phyloP scores from a whole-genome alignment of 2,888 invertebrate genomes.

The Lymantria monacha region DNA sequence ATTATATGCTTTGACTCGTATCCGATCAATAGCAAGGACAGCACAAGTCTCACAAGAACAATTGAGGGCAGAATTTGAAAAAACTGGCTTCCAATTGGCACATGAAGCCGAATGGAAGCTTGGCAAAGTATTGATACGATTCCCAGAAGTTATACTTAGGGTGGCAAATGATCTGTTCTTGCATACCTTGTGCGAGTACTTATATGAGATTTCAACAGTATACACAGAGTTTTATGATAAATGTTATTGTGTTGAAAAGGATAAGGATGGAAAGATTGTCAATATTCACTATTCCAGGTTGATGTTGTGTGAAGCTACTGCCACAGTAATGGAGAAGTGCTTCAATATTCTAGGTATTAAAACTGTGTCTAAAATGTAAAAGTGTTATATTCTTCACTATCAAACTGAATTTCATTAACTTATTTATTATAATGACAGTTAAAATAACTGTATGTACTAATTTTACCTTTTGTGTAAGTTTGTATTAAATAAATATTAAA shows the following conservation, averaged over 20 bases:
- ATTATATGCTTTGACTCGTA: slow-evolving; percentile 96
- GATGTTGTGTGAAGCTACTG: slow-evolving; percentile 95
- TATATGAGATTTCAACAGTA: slow-evolving; percentile 95
- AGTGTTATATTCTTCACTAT: neutral
- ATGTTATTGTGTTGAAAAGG: slow-evolving; percentile 98
- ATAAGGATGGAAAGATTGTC: slow-evolving; percentile 89
- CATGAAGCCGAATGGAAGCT: slow-evolving; percentile 98
- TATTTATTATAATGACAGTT: neutral
- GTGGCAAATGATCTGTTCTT: slow-evolving; percentile 91
- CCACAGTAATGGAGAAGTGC: slow-evolving; percentile 91
- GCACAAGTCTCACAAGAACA: slow-evolving; percentile 86
- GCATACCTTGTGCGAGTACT: slow-evolving; percentile 95
- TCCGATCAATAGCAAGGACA: slow-evolving; percentile 93
- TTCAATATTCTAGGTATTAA: slow-evolving; percentile 95
- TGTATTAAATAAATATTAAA: neutral
- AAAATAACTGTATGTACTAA: neutral
- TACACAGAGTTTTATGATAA: slow-evolving; percentile 99
- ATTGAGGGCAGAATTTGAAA: slow-evolving; percentile 83
- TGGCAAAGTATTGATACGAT: slow-evolving; percentile 91
- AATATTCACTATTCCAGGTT: slow-evolving; percentile 94
- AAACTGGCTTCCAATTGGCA: slow-evolving; percentile 84
- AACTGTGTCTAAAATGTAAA: slow-evolving; percentile 95
- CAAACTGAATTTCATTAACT: neutral
- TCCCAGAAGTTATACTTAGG: slow-evolving; percentile 93
- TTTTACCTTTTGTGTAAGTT: neutral